phyloP scores from a whole-genome alignment of 2,797 vertebrate genomes.

The Agapornis canus region DNA sequence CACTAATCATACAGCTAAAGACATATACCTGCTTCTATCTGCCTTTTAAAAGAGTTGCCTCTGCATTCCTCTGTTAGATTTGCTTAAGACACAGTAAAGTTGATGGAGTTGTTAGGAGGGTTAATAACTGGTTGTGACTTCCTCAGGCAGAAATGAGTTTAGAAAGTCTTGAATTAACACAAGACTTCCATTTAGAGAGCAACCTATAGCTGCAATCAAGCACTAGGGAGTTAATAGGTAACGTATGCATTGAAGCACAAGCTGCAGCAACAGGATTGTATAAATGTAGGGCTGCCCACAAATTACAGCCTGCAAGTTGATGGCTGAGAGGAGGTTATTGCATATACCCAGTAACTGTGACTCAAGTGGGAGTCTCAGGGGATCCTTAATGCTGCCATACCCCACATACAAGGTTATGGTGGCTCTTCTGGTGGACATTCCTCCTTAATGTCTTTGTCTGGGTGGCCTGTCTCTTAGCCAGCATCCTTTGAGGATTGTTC shows the following conservation, averaged over 20 bases:
- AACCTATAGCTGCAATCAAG: neutral
- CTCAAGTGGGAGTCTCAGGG: neutral
- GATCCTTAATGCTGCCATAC: neutral
- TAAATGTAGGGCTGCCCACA: neutral
- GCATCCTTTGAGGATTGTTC: neutral
- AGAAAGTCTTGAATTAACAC: constrained; percentile 14
- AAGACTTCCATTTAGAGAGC: neutral
- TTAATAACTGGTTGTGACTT: neutral
- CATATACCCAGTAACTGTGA: rapidly evolving
- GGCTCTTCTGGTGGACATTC: neutral
- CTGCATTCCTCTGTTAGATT: neutral
- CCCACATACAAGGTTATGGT: rapidly evolving
- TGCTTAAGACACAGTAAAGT: neutral
- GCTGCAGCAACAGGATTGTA: neutral
- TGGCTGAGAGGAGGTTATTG: neutral
- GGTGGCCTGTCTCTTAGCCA: neutral
- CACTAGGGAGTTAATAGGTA: neutral
- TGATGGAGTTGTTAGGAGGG: neutral
- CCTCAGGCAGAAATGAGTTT: neutral
- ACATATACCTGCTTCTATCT: neutral
- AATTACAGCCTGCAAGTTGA: neutral
- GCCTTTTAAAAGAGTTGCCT: neutral
- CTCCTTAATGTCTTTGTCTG: neutral
- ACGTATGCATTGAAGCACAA: neutral
- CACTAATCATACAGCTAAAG: neutral